Evolutionary conservation across 2,888 invertebrate genomes (phyloP).

Genomic region (Hirtodrosophila cameraria): DNA sequence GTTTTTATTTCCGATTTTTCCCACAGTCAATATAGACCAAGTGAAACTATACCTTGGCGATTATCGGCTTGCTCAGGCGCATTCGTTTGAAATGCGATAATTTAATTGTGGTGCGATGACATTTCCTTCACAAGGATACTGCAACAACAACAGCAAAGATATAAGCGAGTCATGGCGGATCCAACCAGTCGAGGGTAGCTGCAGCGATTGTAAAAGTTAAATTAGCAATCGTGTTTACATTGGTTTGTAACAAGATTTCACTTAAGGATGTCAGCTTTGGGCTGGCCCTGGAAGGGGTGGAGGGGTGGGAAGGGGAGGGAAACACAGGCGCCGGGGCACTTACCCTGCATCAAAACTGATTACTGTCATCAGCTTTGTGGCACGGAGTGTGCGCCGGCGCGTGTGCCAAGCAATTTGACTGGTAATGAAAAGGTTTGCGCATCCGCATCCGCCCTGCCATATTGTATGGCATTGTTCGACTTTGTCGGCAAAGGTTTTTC

Average conservation of each 20-base stretch:
- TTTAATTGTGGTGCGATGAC: slow-evolving; percentile 82
- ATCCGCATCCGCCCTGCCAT: slow-evolving; percentile 72
- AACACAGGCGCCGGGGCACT: slow-evolving; percentile 43
- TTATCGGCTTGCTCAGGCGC: slow-evolving; percentile 44
- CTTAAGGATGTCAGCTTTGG: slow-evolving; percentile 82
- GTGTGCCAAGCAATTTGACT: slow-evolving; percentile 67
- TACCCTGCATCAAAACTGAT: slow-evolving; percentile 81
- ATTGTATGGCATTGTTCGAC: slow-evolving; percentile 71
- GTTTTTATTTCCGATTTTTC: slow-evolving; percentile 54
- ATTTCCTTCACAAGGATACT: slow-evolving; percentile 40
- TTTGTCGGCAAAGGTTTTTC: slow-evolving; percentile 79
- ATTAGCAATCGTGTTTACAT: slow-evolving; percentile 83
- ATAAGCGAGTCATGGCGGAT: slow-evolving; percentile 15
- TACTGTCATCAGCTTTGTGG: slow-evolving; percentile 80
- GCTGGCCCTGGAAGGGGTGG: slow-evolving; percentile 18
- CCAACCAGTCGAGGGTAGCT: slow-evolving; percentile 19
- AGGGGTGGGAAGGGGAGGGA: too few species aligned
- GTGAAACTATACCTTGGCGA: slow-evolving; percentile 45
- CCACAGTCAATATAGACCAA: slow-evolving; percentile 59
- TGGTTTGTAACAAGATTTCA: slow-evolving; percentile 84
- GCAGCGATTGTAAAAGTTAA: slow-evolving; percentile 72
- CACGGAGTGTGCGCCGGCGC: slow-evolving; percentile 66
- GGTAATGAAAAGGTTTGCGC: slow-evolving; percentile 82
- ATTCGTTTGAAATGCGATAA: slow-evolving; percentile 82
- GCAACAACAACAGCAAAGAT: slow-evolving; percentile 22